These are phyloP conservation scores for Luperina nickerlii DNA, from an alignment of 2,888 invertebrate genomes.

Conservation along the genomic window DNA sequence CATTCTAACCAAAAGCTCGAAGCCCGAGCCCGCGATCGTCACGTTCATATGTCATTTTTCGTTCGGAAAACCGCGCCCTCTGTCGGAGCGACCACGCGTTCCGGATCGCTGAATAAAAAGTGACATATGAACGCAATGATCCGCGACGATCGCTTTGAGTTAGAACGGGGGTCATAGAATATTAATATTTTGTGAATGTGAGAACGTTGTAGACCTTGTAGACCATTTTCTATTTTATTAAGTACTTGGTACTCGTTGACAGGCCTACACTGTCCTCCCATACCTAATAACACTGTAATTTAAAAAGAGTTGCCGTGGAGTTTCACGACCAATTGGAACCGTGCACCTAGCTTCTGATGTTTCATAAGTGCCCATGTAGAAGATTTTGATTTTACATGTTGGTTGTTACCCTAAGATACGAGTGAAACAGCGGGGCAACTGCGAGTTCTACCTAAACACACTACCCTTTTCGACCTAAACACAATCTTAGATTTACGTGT, in stretches of 20 bases:
- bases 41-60: background rate
- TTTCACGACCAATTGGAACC: background rate
- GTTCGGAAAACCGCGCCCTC: background rate
- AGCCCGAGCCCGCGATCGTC: background rate
- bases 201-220: background rate
- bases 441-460: background rate
- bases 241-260: background rate
- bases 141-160: background rate
- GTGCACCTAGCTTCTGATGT: background rate
- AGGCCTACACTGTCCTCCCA: background rate
- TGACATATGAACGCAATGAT: background rate
- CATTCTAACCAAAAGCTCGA: background rate
- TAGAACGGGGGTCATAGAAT: background rate
- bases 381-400: background rate
- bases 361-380: background rate
- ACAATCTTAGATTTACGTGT: background rate
- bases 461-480: background rate
- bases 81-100: background rate
- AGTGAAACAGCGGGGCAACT: background rate
- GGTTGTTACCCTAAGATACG: background rate
- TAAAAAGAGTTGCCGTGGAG: background rate
- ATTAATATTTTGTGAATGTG: no score
- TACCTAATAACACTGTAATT: background rate
- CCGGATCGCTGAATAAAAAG: background rate
- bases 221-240: background rate